Evolutionary conservation across 2,888 invertebrate genomes (phyloP).

Genomic region (Drosophila falleni): DNA sequence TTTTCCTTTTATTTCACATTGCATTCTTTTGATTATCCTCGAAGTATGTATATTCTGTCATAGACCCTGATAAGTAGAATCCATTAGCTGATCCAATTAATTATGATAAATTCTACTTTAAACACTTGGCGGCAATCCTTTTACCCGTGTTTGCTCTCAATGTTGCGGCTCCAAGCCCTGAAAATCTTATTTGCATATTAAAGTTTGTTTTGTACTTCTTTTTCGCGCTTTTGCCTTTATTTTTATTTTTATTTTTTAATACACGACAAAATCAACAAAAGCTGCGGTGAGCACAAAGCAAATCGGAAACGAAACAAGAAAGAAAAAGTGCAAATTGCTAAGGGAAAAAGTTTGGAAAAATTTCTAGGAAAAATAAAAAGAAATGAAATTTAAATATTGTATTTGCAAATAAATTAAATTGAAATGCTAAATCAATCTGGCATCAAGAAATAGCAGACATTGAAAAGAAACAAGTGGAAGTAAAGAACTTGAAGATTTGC

Average conservation of each 20-base stretch:
- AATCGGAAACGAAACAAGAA: slow-evolving; percentile 12
- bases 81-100: slow-evolving; percentile 41
- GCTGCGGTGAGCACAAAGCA: slow-evolving; percentile 19
- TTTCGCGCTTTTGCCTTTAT: slow-evolving; percentile 2
- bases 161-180: slow-evolving; percentile 4
- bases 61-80: slow-evolving; percentile 19
- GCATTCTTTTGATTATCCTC: slow-evolving; percentile 7
- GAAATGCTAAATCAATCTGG: slow-evolving; percentile 28
- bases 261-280: slow-evolving; percentile 29
- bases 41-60: background rate
- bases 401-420: slow-evolving; percentile 38
- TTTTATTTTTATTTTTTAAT: slow-evolving; percentile 10
- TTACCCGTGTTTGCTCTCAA: slow-evolving; percentile 43
- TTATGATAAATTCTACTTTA: slow-evolving; percentile 40
- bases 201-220: slow-evolving; percentile 48
- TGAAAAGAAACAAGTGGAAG: background rate
- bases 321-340: slow-evolving; percentile 26
- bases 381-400: slow-evolving; percentile 31
- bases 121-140: slow-evolving; percentile 50
- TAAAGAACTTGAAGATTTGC: background rate
- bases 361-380: slow-evolving; percentile 11
- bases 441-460: slow-evolving; percentile 8
- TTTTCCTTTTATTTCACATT: slow-evolving; percentile 1
- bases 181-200: slow-evolving; percentile 48
- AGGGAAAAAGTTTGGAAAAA: slow-evolving; percentile 21